Percentiles rank a stretch among this genome's conserved stretches.
These are phyloP conservation scores for Agonum fuliginosum DNA, from an alignment of 2,888 invertebrate species.

Conservation along the genomic window DNA sequence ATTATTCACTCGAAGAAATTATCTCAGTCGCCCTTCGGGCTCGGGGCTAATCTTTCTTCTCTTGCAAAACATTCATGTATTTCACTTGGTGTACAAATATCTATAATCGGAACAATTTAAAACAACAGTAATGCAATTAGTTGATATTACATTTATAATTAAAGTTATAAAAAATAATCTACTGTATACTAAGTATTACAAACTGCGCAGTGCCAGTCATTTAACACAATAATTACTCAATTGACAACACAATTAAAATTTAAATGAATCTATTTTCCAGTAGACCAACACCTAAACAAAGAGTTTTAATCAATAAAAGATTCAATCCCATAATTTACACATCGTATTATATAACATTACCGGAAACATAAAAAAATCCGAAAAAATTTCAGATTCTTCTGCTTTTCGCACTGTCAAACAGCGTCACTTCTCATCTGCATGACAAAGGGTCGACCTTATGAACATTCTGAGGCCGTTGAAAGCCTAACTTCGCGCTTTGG, in stretches of 20 bases:
- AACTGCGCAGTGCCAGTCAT: constrained; percentile 21
- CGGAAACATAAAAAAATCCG: constrained; percentile 17
- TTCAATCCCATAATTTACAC: constrained; percentile 21
- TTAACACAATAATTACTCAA: constrained; percentile 41
- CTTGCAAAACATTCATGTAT: too few species aligned
- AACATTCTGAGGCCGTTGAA: constrained; percentile 49
- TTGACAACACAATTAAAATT: constrained; percentile 39
- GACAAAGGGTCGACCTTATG: constrained; percentile 49
- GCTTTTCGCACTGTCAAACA: too few species aligned
- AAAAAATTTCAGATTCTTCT: neutral
- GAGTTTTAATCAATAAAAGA: constrained; percentile 29
- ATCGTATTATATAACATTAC: constrained; percentile 2
- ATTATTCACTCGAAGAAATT: too few species aligned
- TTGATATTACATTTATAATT: too few species aligned
- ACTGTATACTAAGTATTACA: too few species aligned
- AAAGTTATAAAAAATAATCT: too few species aligned
- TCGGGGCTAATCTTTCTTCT: too few species aligned
- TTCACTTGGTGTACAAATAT: too few species aligned
- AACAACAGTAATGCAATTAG: too few species aligned
- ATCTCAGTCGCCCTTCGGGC: too few species aligned
- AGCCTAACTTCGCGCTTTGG: constrained; percentile 4
- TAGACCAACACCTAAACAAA: constrained; percentile 35
- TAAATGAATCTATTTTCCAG: constrained; percentile 46
- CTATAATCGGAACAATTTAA: too few species aligned
- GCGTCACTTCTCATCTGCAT: too few species aligned